Evolutionary conservation across 2,888 invertebrate species (phyloP), one percentile per base, ranked within the genome.

Genomic region (Eudasyphora cyanicolor): DNA sequence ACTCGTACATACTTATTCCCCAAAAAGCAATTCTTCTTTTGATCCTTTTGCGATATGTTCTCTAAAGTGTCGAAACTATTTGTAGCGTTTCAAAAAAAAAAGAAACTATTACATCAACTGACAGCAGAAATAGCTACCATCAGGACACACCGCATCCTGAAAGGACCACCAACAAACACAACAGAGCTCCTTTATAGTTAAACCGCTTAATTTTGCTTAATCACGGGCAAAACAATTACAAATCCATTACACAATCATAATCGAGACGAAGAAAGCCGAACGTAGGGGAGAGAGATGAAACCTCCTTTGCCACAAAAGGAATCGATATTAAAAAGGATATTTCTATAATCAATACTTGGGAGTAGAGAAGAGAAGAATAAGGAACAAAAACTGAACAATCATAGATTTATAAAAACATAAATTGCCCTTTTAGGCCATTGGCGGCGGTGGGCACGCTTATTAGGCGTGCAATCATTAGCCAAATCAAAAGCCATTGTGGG

Each of bases 391-490:
- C 69, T 78, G 51, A 10, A 62, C n/a, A 67, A 42, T 67, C 21
- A 67, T 57, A 73, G 69, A 69, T 76, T 74, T 69, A 77, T 75
- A 74, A 76, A 78, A 76, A 42, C 73, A 76, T 78, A 77, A 79
- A 82, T 69, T 85, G 51, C 19, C 62, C 71, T 45, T 54, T 64
- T 80, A n/a, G n/a, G n/a, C n/a, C n/a, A n/a, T n/a, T n/a, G n/a
- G n/a, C n/a, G n/a, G n/a, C n/a, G 85, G 76, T 86, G 86, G 87
- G 87, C 89, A 89, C 89, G 89, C 90, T 90, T 90, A 88, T 90
- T 89, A 87, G 85, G 17, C 84, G 85, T 81, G 85, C 86, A 88
- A 86, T 87, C 88, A 86, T 74, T 51, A 67, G 32, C 57, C 69
- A 29, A 70, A 71, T 35, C 49, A 62, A 35, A 60, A 62, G 71